These are phyloP conservation scores for Bombus waltoni DNA, from an alignment of 1,140 invertebrate genomes.

Conservation along the genomic window DNA sequence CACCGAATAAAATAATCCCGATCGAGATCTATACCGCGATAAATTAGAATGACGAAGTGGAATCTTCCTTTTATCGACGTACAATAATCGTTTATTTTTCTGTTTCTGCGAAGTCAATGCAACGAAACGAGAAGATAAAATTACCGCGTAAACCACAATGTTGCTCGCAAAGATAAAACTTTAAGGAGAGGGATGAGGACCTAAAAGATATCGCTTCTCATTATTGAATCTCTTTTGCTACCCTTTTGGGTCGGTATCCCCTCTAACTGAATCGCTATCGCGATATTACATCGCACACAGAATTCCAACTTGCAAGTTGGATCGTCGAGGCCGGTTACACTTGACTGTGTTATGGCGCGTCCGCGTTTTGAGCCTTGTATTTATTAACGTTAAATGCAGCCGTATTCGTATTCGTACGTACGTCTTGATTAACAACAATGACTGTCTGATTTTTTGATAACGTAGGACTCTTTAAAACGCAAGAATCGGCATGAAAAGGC, in stretches of 20 bases:
- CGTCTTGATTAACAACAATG: constrained; percentile 5
- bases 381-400: constrained; percentile 9
- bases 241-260: neutral
- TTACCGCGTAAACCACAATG: constrained; percentile 32
- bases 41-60: neutral
- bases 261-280: constrained; percentile 32
- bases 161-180: constrained; percentile 62
- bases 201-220: constrained; percentile 38
- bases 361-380: neutral
- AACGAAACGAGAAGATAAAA: constrained; percentile 32
- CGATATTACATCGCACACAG: constrained; percentile 41
- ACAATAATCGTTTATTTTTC: no score
- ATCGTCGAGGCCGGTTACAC: constrained; percentile 42
- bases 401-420: neutral
- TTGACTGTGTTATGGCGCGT: neutral
- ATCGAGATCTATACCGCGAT: neutral
- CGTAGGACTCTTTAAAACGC: neutral
- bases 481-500: neutral
- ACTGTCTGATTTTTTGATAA: neutral
- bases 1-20: neutral
- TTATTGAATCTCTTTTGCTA: constrained; percentile 21
- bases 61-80: neutral
- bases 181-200: neutral
- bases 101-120: constrained; percentile 8
- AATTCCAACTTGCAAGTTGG: constrained; percentile 49